Base-by-base conservation (phyloP, 2,888 invertebrate species). In the Leptodirus hochenwartii region DNA sequence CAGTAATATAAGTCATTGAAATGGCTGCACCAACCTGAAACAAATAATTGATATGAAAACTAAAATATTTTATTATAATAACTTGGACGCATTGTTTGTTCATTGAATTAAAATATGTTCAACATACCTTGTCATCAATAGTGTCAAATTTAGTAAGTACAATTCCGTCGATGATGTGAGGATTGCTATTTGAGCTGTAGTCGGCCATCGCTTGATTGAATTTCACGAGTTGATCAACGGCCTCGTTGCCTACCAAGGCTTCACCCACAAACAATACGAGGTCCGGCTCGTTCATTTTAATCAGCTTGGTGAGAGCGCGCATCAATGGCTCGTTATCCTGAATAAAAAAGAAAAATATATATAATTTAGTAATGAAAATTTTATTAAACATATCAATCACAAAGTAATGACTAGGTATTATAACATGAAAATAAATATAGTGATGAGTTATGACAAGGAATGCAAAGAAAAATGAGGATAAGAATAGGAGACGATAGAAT, bases 1-100 rank as follows among this genome's bases (percentile, higher is more conserved):
- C 98, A 0, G 98, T 99, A 37, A 96, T 93, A 56, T 98, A 99
- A 0, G 98, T 95, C 98, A 99, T 99, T 10, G 98, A 98, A 44
- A 99, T 93, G 11, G 98, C 96, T 23, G 98, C 98, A 6, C 98
- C 98, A 14, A 98, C 55, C 54, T 54, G 33, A 33, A 46, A 42
- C n/a, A 8, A 12, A 6, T 10, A 30, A 31, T 17, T 17, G 15
- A 20, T 17, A 12, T 10, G 23, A 27, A 10, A 3, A 4, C 10
- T n/a, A 30, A 11, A 31, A 20, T 20, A 20, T 20, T 20, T 20
- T 20, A n/a, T n/a, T n/a, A n/a, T n/a, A n/a, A n/a, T n/a, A n/a
- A n/a, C n/a, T n/a, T n/a, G n/a, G n/a, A n/a, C n/a, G n/a, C n/a
- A n/a, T n/a, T n/a, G n/a, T n/a, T n/a, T n/a, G n/a, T n/a, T n/a